phyloP scores from a whole-genome alignment of 2,888 invertebrate species.

The Scaptomyza reducta region DNA sequence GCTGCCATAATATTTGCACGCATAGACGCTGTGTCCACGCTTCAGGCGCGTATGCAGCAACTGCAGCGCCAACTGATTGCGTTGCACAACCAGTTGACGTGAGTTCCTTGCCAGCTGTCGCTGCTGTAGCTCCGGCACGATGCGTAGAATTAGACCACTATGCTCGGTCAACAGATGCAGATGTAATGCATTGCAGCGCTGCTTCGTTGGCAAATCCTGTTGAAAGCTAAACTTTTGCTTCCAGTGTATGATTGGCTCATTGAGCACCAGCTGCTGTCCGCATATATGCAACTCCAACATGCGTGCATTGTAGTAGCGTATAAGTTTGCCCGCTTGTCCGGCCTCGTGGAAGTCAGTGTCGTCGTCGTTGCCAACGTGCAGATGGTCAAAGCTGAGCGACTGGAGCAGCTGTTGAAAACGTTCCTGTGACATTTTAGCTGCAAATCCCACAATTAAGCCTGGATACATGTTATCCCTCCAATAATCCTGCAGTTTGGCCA shows the following conservation, averaged over 20 bases:
- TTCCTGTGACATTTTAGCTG: constrained; percentile 46
- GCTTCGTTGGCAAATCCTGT: constrained; percentile 51
- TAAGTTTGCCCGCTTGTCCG: constrained; percentile 35
- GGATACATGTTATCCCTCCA: constrained; percentile 50
- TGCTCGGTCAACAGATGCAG: constrained; percentile 67
- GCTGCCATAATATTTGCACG: constrained; percentile 71
- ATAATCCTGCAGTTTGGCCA: constrained; percentile 58
- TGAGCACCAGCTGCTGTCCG: constrained; percentile 68
- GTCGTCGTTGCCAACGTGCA: constrained; percentile 2
- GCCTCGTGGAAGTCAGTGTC: constrained; percentile 1
- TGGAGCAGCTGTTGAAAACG: constrained; percentile 59
- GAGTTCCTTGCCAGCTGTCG: constrained; percentile 53
- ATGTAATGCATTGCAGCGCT: constrained; percentile 60
- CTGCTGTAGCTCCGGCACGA: constrained; percentile 53
- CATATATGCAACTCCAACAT: constrained; percentile 62
- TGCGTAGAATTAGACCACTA: constrained; percentile 57
- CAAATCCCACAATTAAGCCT: constrained; percentile 60
- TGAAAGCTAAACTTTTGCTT: constrained; percentile 58
- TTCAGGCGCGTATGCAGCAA: constrained; percentile 49
- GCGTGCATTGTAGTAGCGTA: constrained; percentile 60
- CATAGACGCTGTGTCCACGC: constrained; percentile 65
- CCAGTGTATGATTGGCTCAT: constrained; percentile 68
- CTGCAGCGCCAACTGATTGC: constrained; percentile 50
- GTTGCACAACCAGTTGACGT: constrained; percentile 55
- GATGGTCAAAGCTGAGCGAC: constrained; percentile 53